Evolutionary conservation across 2,113 vertebrate genomes (phyloP).

Genomic region (Trachemys scripta): DNA sequence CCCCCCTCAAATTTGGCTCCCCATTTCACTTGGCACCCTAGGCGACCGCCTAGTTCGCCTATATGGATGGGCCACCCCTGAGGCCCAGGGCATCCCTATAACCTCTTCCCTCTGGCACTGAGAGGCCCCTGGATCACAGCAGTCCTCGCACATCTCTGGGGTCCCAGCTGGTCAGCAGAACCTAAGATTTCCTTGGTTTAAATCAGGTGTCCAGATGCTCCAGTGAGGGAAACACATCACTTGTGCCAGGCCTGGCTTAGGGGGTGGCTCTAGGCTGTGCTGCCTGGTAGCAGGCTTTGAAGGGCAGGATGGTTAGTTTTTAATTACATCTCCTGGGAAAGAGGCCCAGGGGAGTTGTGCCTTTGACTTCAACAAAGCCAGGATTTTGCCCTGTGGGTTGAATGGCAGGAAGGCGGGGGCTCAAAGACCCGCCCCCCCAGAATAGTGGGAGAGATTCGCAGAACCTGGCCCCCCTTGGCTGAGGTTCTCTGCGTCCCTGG

Average conservation of each 20-base stretch:
- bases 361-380: neutral
- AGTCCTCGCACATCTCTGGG: too few species aligned
- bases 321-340: neutral
- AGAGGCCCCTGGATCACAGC: too few species aligned
- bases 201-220: too few species aligned
- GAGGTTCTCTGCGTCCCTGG: neutral
- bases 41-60: too few species aligned
- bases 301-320: neutral
- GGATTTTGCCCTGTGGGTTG: neutral
- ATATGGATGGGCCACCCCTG: too few species aligned
- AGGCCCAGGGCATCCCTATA: too few species aligned
- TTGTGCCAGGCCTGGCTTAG: neutral
- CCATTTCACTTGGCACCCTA: too few species aligned
- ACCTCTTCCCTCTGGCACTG: too few species aligned
- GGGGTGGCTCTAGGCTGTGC: neutral
- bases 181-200: too few species aligned
- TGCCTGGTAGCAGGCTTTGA: neutral
- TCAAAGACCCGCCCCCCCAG: neutral
- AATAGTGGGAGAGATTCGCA: neutral
- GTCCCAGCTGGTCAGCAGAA: too few species aligned
- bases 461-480: neutral
- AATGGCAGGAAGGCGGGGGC: neutral
- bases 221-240: too few species aligned
- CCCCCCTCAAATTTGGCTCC: too few species aligned
- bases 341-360: neutral